Evolutionary conservation across 2,888 invertebrate genomes (phyloP).

Genomic region (Lamellibrachia satsuma): DNA sequence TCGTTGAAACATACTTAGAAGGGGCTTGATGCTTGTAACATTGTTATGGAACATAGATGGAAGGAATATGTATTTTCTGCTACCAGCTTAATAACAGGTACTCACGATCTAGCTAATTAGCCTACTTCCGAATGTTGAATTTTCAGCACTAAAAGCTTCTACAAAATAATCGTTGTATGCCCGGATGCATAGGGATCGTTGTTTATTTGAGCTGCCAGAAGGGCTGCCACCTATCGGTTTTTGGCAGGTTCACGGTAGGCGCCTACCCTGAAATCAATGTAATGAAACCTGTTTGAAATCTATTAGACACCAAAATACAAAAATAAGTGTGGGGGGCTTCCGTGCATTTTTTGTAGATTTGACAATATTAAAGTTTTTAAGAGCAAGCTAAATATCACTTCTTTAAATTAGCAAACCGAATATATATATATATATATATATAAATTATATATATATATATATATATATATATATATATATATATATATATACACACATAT

Average conservation of each 20-base stretch:
- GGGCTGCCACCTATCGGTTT: not conserved
- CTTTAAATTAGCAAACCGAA: too few relatives aligned
- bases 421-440: too few relatives aligned
- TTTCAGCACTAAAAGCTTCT: not conserved
- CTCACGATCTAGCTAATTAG: not conserved
- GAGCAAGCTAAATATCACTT: too few relatives aligned
- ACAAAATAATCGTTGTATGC: slow-evolving; percentile 11
- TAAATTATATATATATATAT: too few relatives aligned
- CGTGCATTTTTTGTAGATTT: too few relatives aligned
- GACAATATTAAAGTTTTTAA: too few relatives aligned
- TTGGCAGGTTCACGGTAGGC: not conserved
- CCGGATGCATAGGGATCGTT: not conserved
- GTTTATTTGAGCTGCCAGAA: not conserved
- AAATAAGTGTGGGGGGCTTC: too few relatives aligned
- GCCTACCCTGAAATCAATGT: not conserved
- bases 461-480: too few relatives aligned
- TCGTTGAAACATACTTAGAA: not conserved
- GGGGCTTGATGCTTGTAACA: not conserved
- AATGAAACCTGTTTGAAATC: too few relatives aligned
- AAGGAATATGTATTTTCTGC: not conserved
- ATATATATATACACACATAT: too few relatives aligned
- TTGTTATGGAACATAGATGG: not conserved
- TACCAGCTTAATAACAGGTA: not conserved
- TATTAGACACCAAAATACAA: too few relatives aligned
- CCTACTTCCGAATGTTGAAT: not conserved